A percentile compares a stretch with the other conserved stretches of the same genome.
These are phyloP conservation scores for Drosophila kuntzei DNA, from an alignment of 2,888 invertebrate genomes.

Conservation along the genomic window DNA sequence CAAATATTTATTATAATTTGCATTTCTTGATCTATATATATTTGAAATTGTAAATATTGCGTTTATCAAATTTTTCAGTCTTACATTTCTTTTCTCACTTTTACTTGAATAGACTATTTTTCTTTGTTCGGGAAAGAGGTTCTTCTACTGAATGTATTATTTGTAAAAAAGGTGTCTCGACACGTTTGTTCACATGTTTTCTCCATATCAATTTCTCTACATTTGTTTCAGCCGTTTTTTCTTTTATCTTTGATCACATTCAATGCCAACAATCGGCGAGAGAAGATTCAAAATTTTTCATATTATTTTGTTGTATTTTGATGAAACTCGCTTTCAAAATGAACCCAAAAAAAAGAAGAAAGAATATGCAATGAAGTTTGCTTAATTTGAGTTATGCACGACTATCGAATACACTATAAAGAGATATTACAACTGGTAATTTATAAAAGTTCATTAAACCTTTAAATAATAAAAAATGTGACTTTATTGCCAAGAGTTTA, in stretches of 20 bases:
- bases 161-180: background rate
- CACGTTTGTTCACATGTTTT: slow-evolving; percentile 4
- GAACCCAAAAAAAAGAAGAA: background rate
- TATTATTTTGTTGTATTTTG: background rate
- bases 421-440: background rate
- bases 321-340: slow-evolving; percentile 31
- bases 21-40: background rate
- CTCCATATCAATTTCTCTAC: slow-evolving; percentile 25
- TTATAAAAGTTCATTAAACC: background rate
- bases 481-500: background rate
- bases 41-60: background rate
- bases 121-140: slow-evolving; percentile 2
- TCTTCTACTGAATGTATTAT: background rate
- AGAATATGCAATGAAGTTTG: background rate
- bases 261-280: slow-evolving; percentile 16
- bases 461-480: background rate
- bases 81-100: background rate
- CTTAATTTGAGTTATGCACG: slow-evolving; percentile 2
- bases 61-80: background rate
- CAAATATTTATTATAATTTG: background rate
- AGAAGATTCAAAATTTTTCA: slow-evolving; percentile 17
- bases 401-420: slow-evolving; percentile 6
- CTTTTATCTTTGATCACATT: slow-evolving; percentile 35
- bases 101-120: background rate
- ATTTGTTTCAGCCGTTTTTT: slow-evolving; percentile 16